These are phyloP conservation scores for Pterostichus niger DNA, from an alignment of 2,888 invertebrate species.

Conservation along the genomic window DNA sequence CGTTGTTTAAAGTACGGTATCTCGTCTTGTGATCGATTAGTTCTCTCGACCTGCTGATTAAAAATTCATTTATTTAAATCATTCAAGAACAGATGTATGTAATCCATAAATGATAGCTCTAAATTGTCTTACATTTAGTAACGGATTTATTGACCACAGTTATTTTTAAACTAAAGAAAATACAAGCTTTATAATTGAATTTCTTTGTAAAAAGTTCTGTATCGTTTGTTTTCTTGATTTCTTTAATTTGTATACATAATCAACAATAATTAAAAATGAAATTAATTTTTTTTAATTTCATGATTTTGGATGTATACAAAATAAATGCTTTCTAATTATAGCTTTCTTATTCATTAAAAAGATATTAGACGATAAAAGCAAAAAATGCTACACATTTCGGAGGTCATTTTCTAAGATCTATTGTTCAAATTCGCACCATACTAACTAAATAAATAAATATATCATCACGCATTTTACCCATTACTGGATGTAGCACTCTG, in stretches of 20 bases:
- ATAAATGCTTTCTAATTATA: slow-evolving; percentile 41
- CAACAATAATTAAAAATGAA: slow-evolving; percentile 13
- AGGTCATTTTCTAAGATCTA: neutral
- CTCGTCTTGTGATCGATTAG: neutral
- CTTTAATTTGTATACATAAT: slow-evolving; percentile 3
- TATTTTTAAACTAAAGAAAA: slow-evolving; percentile 8
- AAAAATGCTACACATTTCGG: slow-evolving; percentile 23
- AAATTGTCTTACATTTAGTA: slow-evolving; percentile 7
- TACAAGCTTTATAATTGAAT: neutral
- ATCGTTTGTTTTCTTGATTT: neutral
- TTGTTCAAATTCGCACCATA: slow-evolving; percentile 25
- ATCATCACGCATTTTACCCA: too few relatives aligned
- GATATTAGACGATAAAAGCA: slow-evolving; percentile 31
- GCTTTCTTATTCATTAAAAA: slow-evolving; percentile 38
- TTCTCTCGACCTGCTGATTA: neutral
- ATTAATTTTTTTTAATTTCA: slow-evolving; percentile 18
- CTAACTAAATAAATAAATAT: too few relatives aligned
- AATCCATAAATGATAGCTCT: slow-evolving; percentile 4
- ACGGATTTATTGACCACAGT: slow-evolving; percentile 10
- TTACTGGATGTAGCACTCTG: too few relatives aligned
- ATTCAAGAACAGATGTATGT: neutral
- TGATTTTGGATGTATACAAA: neutral
- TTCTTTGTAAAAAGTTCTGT: neutral
- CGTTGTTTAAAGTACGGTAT: neutral
- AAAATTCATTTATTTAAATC: slow-evolving; percentile 15